A percentile compares a stretch with the other conserved stretches of the same genome.
Evolutionary conservation across 2,113 vertebrate species (phyloP).

Genomic region (Merops nubicus): DNA sequence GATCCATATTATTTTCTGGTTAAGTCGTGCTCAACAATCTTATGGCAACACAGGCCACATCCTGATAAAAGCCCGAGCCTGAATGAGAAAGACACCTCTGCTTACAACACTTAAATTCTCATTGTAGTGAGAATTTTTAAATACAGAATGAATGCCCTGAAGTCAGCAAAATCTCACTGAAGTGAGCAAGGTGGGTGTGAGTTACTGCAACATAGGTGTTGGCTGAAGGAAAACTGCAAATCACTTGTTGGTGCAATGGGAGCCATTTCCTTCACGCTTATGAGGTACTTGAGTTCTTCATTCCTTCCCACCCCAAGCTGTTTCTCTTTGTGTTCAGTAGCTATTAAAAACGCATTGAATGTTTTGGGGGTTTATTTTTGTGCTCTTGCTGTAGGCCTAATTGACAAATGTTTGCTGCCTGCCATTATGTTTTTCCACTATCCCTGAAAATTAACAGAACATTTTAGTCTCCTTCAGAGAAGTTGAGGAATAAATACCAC

Average conservation of each 20-base stretch:
- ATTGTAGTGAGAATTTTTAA: not conserved
- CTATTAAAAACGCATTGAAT: conserved; percentile 5
- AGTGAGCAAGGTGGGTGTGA: not conserved
- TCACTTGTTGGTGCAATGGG: not conserved
- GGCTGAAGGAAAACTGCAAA: conserved; percentile 1
- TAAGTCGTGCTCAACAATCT: not conserved
- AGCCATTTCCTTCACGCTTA: not conserved
- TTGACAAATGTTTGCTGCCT: not conserved
- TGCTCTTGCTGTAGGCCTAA: not conserved
- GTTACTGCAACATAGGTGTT: not conserved
- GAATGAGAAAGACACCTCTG: not conserved
- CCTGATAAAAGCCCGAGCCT: not conserved
- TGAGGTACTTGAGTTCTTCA: not conserved
- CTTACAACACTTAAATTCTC: not conserved
- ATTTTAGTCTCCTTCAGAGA: not conserved
- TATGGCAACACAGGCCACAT: not conserved
- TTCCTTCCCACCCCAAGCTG: not conserved
- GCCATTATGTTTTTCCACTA: not conserved
- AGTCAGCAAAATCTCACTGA: not conserved
- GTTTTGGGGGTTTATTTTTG: not conserved
- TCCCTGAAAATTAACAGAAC: not conserved
- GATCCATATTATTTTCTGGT: not conserved
- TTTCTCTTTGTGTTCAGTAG: conserved; percentile 7
- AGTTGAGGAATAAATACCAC: not conserved
- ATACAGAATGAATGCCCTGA: not conserved